Evolutionary conservation across 2,113 vertebrate species (phyloP).

Genomic region (Eolophus roseicapilla): DNA sequence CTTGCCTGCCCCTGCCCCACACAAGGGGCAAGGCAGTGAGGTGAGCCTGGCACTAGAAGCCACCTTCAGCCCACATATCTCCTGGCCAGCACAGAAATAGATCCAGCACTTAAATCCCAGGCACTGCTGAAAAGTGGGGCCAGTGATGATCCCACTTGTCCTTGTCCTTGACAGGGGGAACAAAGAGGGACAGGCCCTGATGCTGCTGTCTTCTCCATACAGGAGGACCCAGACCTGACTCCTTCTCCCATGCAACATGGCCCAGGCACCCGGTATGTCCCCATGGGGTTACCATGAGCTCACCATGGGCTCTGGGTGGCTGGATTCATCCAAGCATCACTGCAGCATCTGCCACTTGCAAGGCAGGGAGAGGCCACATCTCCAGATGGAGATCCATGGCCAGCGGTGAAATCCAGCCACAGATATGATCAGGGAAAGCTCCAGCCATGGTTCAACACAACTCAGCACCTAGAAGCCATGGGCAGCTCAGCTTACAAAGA

Average conservation of each 20-base stretch:
- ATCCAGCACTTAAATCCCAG: background rate
- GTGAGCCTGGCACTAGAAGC: background rate
- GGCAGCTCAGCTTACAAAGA: background rate
- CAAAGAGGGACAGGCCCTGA: accelerated
- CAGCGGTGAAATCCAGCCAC: background rate
- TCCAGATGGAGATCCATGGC: background rate
- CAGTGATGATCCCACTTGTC: background rate
- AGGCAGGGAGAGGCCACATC: background rate
- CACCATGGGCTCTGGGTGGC: background rate
- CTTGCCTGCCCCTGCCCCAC: background rate
- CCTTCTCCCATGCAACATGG: background rate
- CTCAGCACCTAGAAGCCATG: background rate
- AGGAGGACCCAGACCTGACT: accelerated
- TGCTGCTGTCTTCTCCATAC: background rate
- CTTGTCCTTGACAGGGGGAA: accelerated
- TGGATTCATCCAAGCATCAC: background rate
- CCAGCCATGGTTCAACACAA: background rate
- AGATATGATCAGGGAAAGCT: background rate
- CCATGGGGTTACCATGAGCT: background rate
- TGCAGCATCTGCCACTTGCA: background rate
- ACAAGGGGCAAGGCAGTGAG: background rate
- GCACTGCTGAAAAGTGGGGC: background rate
- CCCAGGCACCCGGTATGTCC: accelerated
- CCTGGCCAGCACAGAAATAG: background rate
- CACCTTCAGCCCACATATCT: background rate